Percentiles rank a stretch among this genome's conserved stretches.
Conservation (phyloP, 2,888 invertebrate genomes). For the Iphiclides podalirius region DNA sequence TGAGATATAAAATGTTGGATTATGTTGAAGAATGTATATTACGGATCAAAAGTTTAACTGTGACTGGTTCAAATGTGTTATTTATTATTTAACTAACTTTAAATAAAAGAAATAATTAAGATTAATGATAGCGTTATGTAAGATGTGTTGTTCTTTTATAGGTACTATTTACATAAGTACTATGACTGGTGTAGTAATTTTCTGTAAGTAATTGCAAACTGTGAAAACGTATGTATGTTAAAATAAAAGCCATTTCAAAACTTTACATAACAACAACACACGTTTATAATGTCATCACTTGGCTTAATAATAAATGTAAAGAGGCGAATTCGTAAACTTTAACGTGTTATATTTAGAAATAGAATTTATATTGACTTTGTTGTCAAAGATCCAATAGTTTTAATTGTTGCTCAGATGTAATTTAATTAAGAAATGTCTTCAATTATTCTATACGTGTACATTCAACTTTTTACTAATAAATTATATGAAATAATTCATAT, state of each 20-base stretch:
- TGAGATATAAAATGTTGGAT: constrained; percentile 34
- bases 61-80: constrained; percentile 71
- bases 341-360: not conserved
- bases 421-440: constrained; percentile 27
- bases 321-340: not conserved
- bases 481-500: constrained; percentile 40
- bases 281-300: not conserved
- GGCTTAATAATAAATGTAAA: too few species aligned
- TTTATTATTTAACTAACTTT: constrained; percentile 66
- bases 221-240: not conserved
- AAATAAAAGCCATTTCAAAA: not conserved
- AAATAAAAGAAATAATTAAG: constrained; percentile 24
- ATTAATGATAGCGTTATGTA: constrained; percentile 30
- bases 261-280: too few species aligned
- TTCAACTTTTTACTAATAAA: constrained; percentile 53
- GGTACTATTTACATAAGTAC: constrained; percentile 4
- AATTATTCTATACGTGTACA: constrained; percentile 37
- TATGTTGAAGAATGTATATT: constrained; percentile 30
- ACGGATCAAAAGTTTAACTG: constrained; percentile 38
- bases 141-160: constrained; percentile 12
- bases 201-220: not conserved
- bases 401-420: constrained; percentile 29
- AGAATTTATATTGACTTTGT: constrained; percentile 4
- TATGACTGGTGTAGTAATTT: constrained; percentile 8
- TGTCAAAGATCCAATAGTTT: constrained; percentile 13